phyloP scores from a whole-genome alignment of 2,113 vertebrate species.

The Dasyurus viverrinus region DNA sequence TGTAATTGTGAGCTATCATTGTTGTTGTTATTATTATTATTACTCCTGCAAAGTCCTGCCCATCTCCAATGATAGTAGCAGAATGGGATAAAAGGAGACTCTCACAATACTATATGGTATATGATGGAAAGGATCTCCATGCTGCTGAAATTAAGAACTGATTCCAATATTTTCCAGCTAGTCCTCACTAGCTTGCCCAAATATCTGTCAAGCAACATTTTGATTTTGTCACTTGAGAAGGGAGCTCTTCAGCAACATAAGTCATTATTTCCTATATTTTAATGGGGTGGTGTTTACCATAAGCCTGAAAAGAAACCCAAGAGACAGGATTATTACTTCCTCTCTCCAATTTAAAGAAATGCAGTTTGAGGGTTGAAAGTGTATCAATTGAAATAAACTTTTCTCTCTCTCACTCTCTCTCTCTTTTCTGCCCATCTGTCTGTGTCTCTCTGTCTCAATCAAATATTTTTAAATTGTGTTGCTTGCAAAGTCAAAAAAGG shows the following conservation, averaged over 20 bases:
- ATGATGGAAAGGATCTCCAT: background rate
- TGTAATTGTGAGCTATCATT: background rate
- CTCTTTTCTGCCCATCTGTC: too few species aligned
- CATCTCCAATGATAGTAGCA: background rate
- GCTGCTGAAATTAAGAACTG: background rate
- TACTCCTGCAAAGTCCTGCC: background rate
- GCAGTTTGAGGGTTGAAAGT: background rate
- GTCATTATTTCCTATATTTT: background rate
- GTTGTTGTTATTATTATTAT: background rate
- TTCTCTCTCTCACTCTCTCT: background rate
- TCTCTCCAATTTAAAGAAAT: background rate
- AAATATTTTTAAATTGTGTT: background rate
- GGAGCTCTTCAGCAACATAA: background rate
- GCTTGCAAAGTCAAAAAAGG: background rate
- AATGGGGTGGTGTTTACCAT: background rate
- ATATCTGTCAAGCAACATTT: background rate
- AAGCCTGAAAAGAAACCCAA: background rate
- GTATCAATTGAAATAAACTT: background rate
- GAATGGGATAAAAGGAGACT: background rate
- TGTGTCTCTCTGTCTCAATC: background rate
- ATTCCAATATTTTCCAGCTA: background rate
- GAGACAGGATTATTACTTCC: background rate
- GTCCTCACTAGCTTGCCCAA: background rate
- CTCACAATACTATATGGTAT: background rate
- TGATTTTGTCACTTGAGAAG: background rate